phyloP scores from a whole-genome alignment of 2,797 vertebrate genomes.

The Prunella strophiata region DNA sequence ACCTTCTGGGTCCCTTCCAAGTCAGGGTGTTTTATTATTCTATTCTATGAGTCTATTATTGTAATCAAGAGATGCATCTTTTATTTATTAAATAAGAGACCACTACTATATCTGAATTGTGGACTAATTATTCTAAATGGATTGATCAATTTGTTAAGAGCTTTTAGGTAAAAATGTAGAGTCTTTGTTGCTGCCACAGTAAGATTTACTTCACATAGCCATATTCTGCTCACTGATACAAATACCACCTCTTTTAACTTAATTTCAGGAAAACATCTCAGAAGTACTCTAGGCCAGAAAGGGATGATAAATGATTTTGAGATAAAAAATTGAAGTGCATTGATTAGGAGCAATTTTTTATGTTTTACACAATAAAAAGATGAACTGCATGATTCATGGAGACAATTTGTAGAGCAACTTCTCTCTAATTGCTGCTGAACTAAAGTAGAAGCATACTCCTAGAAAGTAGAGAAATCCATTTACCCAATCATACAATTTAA shows the following conservation, averaged over 20 bases:
- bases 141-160: slow-evolving; percentile 75
- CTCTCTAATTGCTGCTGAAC: slow-evolving; percentile 81
- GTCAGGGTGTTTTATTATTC: not conserved
- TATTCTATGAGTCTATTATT: not conserved
- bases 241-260: slow-evolving; percentile 68
- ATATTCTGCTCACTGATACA: slow-evolving; percentile 70
- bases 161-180: slow-evolving; percentile 48
- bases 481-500: slow-evolving; percentile 87
- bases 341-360: slow-evolving; percentile 83
- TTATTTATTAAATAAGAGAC: slow-evolving; percentile 60
- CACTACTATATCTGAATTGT: slow-evolving; percentile 68
- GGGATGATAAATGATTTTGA: slow-evolving; percentile 77
- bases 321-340: slow-evolving; percentile 80
- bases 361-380: slow-evolving; percentile 82
- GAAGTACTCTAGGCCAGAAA: slow-evolving; percentile 67
- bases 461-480: slow-evolving; percentile 85
- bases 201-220: slow-evolving; percentile 33
- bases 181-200: slow-evolving; percentile 49
- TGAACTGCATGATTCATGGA: slow-evolving; percentile 73
- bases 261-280: slow-evolving; percentile 78
- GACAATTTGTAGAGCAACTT: slow-evolving; percentile 81
- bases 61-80: slow-evolving; percentile 15
- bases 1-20: not conserved
- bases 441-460: slow-evolving; percentile 78
- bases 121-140: slow-evolving; percentile 79